These are phyloP conservation scores for Prunella fulvescens DNA, from an alignment of 2,113 vertebrate species.

Conservation along the genomic window DNA sequence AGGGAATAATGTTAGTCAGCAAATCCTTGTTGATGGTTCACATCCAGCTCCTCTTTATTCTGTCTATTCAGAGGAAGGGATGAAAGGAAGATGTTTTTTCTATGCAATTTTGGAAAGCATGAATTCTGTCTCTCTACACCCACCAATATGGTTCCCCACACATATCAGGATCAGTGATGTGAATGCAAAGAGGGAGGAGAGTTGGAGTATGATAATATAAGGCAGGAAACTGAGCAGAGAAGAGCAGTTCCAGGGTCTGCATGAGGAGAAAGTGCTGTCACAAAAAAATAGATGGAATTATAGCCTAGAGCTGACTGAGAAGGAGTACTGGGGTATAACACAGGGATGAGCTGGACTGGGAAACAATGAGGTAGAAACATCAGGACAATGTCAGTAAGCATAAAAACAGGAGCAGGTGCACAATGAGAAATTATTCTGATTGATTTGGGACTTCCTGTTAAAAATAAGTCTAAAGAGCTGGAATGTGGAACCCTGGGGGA, in stretches of 20 bases:
- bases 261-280: not conserved
- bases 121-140: not conserved
- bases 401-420: not conserved
- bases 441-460: not conserved
- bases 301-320: not conserved
- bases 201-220: not conserved
- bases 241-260: not conserved
- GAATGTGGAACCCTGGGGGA: not conserved
- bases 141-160: not conserved
- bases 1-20: not conserved
- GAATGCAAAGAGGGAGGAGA: not conserved
- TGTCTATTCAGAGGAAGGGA: not conserved
- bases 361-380: not conserved
- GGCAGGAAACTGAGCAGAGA: not conserved
- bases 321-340: not conserved
- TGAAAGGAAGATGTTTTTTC: not conserved
- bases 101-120: not conserved
- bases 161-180: accelerated
- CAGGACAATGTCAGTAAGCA: not conserved
- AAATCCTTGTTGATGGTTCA: not conserved
- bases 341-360: not conserved
- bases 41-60: not conserved
- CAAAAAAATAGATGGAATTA: not conserved
- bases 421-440: not conserved
- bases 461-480: not conserved